Evolutionary conservation across 2,888 invertebrate species (phyloP).

Genomic region (Lasioglossum zephyrum): DNA sequence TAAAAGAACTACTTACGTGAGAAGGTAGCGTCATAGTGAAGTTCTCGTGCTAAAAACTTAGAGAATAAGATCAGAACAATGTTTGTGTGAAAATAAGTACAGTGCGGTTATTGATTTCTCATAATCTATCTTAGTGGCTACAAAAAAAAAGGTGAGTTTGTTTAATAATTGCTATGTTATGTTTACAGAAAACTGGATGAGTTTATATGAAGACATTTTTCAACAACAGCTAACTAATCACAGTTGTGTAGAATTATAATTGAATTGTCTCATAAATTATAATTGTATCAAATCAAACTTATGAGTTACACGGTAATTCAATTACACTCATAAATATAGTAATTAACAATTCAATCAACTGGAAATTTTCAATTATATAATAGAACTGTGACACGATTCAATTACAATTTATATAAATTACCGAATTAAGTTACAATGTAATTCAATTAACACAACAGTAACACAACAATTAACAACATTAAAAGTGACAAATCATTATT

Average conservation of each 20-base stretch:
- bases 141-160: slow-evolving; percentile 2
- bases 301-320: background rate
- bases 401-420: background rate
- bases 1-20: background rate
- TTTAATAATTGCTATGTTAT: slow-evolving; percentile 10
- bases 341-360: background rate
- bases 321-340: background rate
- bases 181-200: background rate
- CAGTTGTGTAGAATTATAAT: background rate
- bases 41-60: slow-evolving; percentile 12
- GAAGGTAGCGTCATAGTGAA: background rate
- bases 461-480: too few species aligned
- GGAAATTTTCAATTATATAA: background rate
- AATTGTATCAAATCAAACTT: background rate
- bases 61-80: slow-evolving; percentile 21
- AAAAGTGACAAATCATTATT: background rate
- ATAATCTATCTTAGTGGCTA: slow-evolving; percentile 14
- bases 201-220: background rate
- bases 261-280: background rate
- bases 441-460: background rate
- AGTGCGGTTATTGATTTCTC: slow-evolving; percentile 39
- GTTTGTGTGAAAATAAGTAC: slow-evolving; percentile 42
- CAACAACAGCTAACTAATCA: background rate
- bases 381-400: background rate
- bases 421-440: background rate